phyloP scores from a whole-genome alignment of 2,113 vertebrate species.

The Fukomys damarensis region DNA sequence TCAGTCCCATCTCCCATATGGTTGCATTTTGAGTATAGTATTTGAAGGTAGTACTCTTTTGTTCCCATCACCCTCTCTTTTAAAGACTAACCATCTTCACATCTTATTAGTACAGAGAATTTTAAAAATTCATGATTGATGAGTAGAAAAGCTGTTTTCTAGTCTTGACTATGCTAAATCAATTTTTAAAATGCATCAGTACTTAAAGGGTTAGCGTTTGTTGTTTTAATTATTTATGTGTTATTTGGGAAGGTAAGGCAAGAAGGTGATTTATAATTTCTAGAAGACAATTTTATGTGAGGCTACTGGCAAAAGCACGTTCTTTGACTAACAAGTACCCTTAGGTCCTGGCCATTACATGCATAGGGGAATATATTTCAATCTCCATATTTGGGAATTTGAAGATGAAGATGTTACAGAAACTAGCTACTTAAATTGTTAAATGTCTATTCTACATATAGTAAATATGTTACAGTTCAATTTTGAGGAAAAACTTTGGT shows the following conservation, averaged over 20 bases:
- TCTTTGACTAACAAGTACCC: not conserved
- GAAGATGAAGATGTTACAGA: not conserved
- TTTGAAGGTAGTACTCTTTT: not conserved
- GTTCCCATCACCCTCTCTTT: not conserved
- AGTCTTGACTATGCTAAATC: not conserved
- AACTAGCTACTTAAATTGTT: not conserved
- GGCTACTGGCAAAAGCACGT: not conserved
- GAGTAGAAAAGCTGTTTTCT: not conserved
- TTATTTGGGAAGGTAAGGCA: not conserved
- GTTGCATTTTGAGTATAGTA: not conserved
- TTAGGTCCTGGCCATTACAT: not conserved
- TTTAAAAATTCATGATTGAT: not conserved
- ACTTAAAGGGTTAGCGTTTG: not conserved
- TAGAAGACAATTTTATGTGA: not conserved
- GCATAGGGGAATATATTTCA: not conserved
- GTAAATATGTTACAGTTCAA: not conserved
- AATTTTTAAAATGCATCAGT: not conserved
- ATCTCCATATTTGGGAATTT: not conserved
- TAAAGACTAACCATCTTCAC: not conserved
- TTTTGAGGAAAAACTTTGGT: not conserved
- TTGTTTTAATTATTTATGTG: not conserved
- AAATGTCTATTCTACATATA: not conserved
- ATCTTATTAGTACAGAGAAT: not conserved
- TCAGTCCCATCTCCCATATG: not conserved
- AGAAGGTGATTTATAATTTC: no score